These are phyloP conservation scores for Aporophyla lueneburgensis DNA, from an alignment of 2,888 invertebrate genomes.

Conservation along the genomic window DNA sequence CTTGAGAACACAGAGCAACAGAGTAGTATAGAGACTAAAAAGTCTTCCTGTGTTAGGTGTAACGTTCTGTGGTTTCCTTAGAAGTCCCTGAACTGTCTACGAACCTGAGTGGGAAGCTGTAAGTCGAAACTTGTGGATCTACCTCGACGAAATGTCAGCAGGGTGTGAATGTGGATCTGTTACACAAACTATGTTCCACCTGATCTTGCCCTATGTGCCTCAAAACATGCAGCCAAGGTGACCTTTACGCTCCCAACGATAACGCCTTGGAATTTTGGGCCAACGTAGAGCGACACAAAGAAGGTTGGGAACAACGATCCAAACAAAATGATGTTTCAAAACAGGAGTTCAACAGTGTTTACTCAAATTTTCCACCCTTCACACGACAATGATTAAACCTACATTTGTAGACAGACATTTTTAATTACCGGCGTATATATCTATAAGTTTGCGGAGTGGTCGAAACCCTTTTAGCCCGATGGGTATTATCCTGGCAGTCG, in stretches of 20 bases:
- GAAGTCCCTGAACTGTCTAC: no score
- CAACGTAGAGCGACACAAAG: no score
- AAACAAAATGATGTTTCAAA: neutral
- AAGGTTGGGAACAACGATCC: neutral
- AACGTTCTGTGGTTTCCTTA: no score
- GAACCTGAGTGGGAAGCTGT: no score
- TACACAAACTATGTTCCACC: no score
- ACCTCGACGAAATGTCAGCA: no score
- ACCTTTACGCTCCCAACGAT: no score
- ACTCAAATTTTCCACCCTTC: constrained; percentile 25
- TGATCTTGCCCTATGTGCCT: no score
- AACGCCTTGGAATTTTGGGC: no score
- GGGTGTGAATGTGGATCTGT: no score
- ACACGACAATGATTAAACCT: constrained; percentile 46
- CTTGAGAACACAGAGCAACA: neutral
- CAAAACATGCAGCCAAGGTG: no score
- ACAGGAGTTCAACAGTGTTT: constrained; percentile 15
- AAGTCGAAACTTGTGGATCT: no score
- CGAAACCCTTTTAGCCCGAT: constrained; percentile 89
- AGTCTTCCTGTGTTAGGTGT: neutral
- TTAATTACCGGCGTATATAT: constrained; percentile 81
- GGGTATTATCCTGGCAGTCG: constrained; percentile 88
- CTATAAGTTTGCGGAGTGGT: constrained; percentile 74
- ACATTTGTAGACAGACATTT: constrained; percentile 78
- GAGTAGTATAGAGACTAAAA: neutral